A percentile compares a stretch with the other conserved stretches of the same genome.
Evolutionary conservation across 2,113 vertebrate species (phyloP).

Genomic region (Plotosus lineatus): DNA sequence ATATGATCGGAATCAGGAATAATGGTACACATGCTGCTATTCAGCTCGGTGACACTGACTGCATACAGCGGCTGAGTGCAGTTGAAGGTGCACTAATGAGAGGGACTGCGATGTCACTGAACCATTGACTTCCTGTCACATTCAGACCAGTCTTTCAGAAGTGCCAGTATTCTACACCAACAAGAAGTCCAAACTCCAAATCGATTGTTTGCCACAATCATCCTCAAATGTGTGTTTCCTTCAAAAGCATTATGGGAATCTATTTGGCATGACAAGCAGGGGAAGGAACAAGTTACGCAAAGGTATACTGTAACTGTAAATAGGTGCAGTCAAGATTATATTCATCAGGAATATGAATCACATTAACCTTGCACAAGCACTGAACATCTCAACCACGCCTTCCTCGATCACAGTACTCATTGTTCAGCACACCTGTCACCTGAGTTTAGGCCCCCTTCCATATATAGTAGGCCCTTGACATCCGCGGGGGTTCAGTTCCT

Average conservation of each 20-base stretch:
- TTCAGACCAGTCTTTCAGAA: conserved; percentile 34
- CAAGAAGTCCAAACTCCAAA: conserved; percentile 36
- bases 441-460: no score
- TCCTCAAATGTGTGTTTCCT: neutral
- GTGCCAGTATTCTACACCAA: conserved; percentile 17
- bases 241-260: conserved; percentile 18
- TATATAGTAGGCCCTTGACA: no score
- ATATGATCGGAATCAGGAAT: neutral
- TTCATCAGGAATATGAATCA: no score
- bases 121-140: conserved; percentile 48
- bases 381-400: no score
- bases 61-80: conserved; percentile 2
- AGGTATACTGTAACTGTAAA: neutral
- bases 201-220: conserved; percentile 36
- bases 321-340: neutral
- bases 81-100: conserved; percentile 31
- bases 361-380: no score
- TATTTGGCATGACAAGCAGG: neutral
- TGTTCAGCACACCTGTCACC: no score
- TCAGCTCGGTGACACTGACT: conserved; percentile 17
- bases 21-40: neutral
- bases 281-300: neutral
- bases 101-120: conserved; percentile 32
- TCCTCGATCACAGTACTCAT: no score
- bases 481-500: no score